Evolutionary conservation across 2,113 vertebrate species (phyloP), one percentile per base, ranked within the genome.

Genomic region (Tachuris rubrigastra): DNA sequence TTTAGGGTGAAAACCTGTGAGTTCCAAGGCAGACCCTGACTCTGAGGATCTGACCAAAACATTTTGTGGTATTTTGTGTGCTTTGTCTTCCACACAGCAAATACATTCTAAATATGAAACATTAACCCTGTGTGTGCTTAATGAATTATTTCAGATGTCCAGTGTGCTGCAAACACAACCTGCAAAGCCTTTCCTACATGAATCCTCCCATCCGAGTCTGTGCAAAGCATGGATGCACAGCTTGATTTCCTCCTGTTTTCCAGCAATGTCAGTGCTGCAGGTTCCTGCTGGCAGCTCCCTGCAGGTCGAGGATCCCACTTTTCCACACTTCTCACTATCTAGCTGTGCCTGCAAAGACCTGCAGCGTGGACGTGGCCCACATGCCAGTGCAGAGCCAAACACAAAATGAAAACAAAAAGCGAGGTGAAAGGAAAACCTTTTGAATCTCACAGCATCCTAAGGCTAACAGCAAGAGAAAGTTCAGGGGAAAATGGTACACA

Each of bases 181-280:
- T 87, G 42, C 15, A 22, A 66, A 91, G 24, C 58, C 35, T 63
- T 73, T 50, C 59, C 75, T 31, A 46, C 28, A 15, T n/a, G 25
- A 21, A 59, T 59, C 28, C 31, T 71, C 27, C 44, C 0, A 0
- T 33, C 47, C 37, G 44, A 16, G 35, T 41, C 39, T 85, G n/a
- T 49, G 53, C 28, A 46, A 67, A 72, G 52, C 46, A 31, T 7
- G 74, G 79, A 68, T 72, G 20, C n/a, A 73, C 44, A 65, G 23
- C 20, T 31, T 75, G 17, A 59, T 60, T 74, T 89, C 28, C 35
- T 74, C 42, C 49, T 25, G 19, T 14, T 49, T 93, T 58, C 31
- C 79, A 89, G 53, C 49, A 33, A 6, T 23, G 24, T 31, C 50
- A 81, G n/a, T 3, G 3, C 68, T 89, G n/a, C 31, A 84, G 21